phyloP scores from a whole-genome alignment of 2,797 vertebrate genomes.

The Mus caroli region DNA sequence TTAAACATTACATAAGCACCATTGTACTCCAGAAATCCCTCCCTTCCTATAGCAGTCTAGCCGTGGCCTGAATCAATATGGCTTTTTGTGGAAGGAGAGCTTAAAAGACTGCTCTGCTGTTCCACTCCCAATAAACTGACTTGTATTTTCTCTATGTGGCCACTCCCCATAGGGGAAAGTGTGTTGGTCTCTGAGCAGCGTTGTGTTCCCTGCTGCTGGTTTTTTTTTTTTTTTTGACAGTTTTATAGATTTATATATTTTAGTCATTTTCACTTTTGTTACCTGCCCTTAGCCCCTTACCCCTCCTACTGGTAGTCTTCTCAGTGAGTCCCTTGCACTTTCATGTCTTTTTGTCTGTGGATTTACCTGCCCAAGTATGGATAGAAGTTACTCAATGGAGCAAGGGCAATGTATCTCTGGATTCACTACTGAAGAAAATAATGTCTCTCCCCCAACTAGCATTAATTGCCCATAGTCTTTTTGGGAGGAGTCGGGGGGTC shows the following conservation, averaged over 20 bases:
- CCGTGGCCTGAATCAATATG: neutral
- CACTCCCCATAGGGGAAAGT: neutral
- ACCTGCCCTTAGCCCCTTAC: neutral
- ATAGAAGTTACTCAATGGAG: neutral
- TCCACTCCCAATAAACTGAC: neutral
- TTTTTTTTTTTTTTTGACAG: neutral
- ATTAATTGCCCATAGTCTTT: neutral
- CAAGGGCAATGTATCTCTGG: neutral
- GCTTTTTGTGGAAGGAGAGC: neutral
- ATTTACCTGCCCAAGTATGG: neutral
- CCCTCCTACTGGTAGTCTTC: neutral
- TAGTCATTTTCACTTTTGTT: neutral
- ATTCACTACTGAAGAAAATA: neutral
- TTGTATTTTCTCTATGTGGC: neutral
- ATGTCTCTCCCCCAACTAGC: neutral
- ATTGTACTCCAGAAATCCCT: neutral
- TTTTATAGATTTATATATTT: neutral
- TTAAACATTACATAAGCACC: neutral
- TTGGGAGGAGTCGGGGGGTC: neutral
- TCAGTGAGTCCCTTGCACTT: neutral
- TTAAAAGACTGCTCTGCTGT: neutral
- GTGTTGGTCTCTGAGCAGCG: neutral
- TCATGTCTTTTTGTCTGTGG: neutral
- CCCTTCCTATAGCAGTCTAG: neutral
- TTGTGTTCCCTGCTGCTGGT: neutral